Conservation (phyloP, 2,888 invertebrate genomes). For the Tanaodytes sp. region DNA sequence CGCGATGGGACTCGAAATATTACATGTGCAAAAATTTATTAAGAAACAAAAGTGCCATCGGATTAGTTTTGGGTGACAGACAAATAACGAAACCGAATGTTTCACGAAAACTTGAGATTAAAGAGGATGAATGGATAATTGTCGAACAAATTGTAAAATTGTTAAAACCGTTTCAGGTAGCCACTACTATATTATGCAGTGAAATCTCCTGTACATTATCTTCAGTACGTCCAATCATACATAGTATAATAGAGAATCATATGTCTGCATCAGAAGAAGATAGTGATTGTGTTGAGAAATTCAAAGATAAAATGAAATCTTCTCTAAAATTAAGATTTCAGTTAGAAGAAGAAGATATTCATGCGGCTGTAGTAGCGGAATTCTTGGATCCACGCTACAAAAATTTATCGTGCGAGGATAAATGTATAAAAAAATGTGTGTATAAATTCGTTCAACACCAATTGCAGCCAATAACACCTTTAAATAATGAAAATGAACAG, state of each 20-base stretch:
- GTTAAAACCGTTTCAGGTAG: conserved; percentile 23
- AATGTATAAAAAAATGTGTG: background rate
- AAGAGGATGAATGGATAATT: background rate
- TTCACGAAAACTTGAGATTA: conserved; percentile 10
- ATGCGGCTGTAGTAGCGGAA: background rate
- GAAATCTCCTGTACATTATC: conserved; percentile 14
- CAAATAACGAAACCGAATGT: conserved; percentile 4
- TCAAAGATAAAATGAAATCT: conserved; percentile 6
- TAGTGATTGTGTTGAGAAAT: background rate
- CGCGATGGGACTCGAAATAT: conserved; percentile 12
- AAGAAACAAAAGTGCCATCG: conserved; percentile 2
- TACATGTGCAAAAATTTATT: conserved; percentile 17
- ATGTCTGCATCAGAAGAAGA: conserved; percentile 4
- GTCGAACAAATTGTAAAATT: conserved; percentile 11
- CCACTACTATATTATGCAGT: conserved; percentile 17
- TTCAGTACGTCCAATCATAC: conserved; percentile 6
- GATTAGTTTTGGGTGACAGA: conserved; percentile 15
- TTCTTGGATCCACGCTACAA: conserved; percentile 24
- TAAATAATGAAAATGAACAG: background rate
- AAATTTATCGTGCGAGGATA: conserved; percentile 1
- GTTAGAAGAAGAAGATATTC: conserved; percentile 13
- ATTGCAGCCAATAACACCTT: conserved; percentile 1
- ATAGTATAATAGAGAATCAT: conserved; percentile 8
- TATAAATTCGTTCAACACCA: conserved; percentile 1
- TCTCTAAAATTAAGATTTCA: conserved; percentile 13